phyloP scores from a whole-genome alignment of 2,888 invertebrate genomes.

The Pseudococcus longispinus region DNA sequence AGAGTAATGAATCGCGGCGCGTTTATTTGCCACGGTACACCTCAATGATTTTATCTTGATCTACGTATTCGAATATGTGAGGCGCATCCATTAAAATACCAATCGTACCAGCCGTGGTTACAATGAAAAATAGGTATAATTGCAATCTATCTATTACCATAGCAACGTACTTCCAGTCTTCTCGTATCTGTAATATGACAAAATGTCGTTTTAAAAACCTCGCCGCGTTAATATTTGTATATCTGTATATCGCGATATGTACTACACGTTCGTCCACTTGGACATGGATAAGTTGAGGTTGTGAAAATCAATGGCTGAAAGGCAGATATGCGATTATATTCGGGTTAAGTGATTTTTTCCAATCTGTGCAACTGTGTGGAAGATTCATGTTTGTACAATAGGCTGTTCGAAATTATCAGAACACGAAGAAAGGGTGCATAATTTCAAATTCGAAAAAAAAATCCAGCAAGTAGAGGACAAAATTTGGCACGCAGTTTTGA shows the following conservation, averaged over 20 bases:
- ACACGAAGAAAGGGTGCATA: no score
- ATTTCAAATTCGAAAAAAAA: no score
- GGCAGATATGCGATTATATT: no score
- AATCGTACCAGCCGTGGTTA: conserved; percentile 93
- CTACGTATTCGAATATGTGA: conserved; percentile 96
- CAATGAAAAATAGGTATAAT: conserved; percentile 93
- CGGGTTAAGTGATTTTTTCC: no score
- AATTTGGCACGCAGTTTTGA: no score
- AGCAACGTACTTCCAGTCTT: conserved; percentile 99
- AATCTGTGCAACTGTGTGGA: no score
- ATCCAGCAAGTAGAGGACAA: no score
- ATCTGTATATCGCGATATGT: not conserved
- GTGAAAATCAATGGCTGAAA: no score
- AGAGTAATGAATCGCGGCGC: conserved; percentile 34
- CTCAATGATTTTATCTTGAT: conserved; percentile 94
- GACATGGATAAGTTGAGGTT: not conserved
- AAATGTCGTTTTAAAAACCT: not conserved
- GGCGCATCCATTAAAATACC: conserved; percentile 97
- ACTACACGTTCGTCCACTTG: not conserved
- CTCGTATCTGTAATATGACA: conserved; percentile 77
- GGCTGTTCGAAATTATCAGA: no score
- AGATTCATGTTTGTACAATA: no score
- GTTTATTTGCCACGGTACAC: conserved; percentile 86
- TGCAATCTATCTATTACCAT: conserved; percentile 97
- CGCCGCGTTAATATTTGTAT: not conserved